Base-by-base conservation (phyloP, 2,888 invertebrate genomes). In the Physocephala rufipes region DNA sequence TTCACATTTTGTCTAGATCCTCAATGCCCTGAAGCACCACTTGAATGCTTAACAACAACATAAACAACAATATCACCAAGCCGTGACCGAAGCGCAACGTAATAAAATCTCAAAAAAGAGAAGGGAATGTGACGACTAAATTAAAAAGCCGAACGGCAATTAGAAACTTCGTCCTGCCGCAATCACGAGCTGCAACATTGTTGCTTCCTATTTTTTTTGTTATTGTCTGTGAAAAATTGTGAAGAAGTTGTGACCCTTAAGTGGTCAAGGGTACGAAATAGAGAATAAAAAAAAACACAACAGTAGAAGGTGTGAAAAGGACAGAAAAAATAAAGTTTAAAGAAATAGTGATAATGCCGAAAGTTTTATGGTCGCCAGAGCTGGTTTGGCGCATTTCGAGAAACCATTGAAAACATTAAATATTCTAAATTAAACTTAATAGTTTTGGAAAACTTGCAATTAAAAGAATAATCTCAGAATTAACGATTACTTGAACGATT, bases 71-170 rank as follows among this genome's bases (percentile, higher is more conserved):
- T 28, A 65, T 21, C n/a, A 36, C 16, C 24, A n/a, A 62, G 36
- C 21, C 21, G 9, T 26, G 26, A 65, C 49, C 49, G 26, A 65
- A 65, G 21, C 51, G 13, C 66, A 66, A 7, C 24, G 55, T 43
- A 66, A 66, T 24, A 36, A 30, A 36, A 36, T 9, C 36, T 9
- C 5, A 36, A 36, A 4, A 9, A 36, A 36, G 36, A 36, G 36
- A 53, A 59, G 19, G 28, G 55, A 66, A 9, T 7, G 63, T 67
- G 69, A 61, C 73, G 43, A 69, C 71, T 68, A 73, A 71, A 68
- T 53, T 69, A 73, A 36, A 36, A 67, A 65, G 59, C 47, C 62
- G 65, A 69, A 73, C 59, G 55, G 69, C 73, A 71, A 73, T 73
- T 73, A 71, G 71, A 61, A 49, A 66, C 45, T n/a, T 73, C 45